These are phyloP conservation scores for Phengaris arion DNA, from an alignment of 2,888 invertebrate genomes.

Conservation along the genomic window DNA sequence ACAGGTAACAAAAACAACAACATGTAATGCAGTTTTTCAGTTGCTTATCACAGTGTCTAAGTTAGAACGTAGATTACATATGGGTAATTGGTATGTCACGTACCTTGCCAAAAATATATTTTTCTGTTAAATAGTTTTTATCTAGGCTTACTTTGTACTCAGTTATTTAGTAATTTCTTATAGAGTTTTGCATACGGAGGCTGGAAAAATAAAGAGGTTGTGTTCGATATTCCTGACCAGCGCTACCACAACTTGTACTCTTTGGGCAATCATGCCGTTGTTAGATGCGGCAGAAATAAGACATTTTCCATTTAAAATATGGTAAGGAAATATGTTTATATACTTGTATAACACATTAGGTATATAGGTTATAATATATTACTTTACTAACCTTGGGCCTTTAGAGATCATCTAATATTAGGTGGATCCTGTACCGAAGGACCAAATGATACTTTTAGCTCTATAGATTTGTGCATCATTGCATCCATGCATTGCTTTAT, in stretches of 20 bases:
- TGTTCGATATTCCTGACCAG: constrained; percentile 57
- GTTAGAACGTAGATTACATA: no score
- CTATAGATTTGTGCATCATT: no score
- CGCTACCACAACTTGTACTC: constrained; percentile 55
- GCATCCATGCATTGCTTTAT: no score
- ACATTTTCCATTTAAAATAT: constrained; percentile 65
- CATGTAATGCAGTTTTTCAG: not conserved
- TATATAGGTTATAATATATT: no score
- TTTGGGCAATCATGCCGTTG: constrained; percentile 65
- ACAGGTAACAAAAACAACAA: constrained; percentile 47
- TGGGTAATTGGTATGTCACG: no score
- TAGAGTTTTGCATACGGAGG: constrained; percentile 52
- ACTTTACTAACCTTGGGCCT: no score
- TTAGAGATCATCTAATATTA: no score
- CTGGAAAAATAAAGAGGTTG: constrained; percentile 52
- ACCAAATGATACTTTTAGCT: no score
- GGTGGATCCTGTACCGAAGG: no score
- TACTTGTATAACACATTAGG: no score
- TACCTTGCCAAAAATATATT: not conserved
- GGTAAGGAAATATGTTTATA: constrained; percentile 49
- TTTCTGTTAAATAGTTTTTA: not conserved
- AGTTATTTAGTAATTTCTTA: constrained; percentile 21
- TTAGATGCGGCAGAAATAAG: constrained; percentile 54
- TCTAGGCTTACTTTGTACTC: not conserved
- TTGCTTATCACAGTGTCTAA: not conserved